These are phyloP conservation scores for Xenopus borealis DNA, from an alignment of 2,113 vertebrate species.

Conservation along the genomic window DNA sequence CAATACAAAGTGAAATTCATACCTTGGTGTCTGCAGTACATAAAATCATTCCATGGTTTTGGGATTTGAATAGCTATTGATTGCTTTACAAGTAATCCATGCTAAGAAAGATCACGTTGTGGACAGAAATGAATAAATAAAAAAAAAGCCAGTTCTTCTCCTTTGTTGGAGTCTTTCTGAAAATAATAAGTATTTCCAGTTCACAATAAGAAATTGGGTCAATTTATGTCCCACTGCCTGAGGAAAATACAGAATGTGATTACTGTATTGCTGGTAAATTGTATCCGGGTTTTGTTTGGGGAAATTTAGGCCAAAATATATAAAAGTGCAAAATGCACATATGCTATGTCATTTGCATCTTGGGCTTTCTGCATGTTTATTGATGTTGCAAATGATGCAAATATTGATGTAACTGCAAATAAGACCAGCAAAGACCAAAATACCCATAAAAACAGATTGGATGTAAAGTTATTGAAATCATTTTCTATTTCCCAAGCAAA, in stretches of 20 bases:
- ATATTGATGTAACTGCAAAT: not conserved
- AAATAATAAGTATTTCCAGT: not conserved
- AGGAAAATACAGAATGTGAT: not conserved
- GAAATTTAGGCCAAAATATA: constrained; percentile 1
- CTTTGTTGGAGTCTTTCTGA: not conserved
- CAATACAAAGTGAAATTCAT: not conserved
- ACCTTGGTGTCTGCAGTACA: not conserved
- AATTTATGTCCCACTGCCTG: not conserved
- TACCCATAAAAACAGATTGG: not conserved
- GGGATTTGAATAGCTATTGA: not conserved
- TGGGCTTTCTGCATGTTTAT: not conserved
- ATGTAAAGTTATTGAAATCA: not conserved
- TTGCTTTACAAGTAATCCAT: not conserved
- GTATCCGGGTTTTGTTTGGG: not conserved
- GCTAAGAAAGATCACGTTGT: not conserved
- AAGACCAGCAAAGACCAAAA: not conserved
- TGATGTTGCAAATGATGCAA: not conserved
- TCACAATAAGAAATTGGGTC: not conserved
- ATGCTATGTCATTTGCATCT: not conserved
- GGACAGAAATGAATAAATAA: not conserved
- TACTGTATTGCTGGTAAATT: not conserved
- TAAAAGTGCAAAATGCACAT: not conserved
- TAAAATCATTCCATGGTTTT: not conserved
- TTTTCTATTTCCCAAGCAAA: too few relatives aligned
- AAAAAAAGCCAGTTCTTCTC: not conserved